Evolutionary conservation across 2,888 invertebrate species (phyloP).

Genomic region (Drosophila ezoana): DNA sequence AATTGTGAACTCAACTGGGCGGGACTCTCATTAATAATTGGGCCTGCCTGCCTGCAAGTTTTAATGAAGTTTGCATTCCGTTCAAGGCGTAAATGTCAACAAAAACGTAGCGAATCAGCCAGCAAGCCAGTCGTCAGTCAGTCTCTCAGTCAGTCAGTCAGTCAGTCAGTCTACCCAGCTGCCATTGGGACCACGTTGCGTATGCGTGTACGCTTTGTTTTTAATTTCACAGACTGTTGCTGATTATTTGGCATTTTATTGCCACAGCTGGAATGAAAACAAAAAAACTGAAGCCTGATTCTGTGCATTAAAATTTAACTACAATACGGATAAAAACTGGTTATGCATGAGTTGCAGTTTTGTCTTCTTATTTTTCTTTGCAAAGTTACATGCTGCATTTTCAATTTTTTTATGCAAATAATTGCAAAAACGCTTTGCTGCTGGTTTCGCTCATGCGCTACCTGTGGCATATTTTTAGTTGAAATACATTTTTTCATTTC

Average conservation of each 20-base stretch:
- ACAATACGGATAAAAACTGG: constrained; percentile 9
- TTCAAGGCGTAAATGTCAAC: constrained; percentile 54
- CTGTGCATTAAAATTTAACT: constrained; percentile 43
- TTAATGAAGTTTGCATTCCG: constrained; percentile 74
- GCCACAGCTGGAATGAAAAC: constrained; percentile 16
- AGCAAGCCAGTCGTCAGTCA: constrained; percentile 2
- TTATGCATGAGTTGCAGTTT: constrained; percentile 35
- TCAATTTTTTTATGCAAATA: constrained; percentile 35
- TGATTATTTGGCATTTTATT: constrained; percentile 43
- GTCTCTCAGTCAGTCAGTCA: background rate
- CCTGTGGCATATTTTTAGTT: constrained; percentile 2
- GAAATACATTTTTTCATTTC: background rate
- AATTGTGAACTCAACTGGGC: constrained; percentile 66
- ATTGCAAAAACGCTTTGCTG: background rate
- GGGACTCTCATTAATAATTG: constrained; percentile 66
- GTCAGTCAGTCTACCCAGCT: constrained; percentile 1
- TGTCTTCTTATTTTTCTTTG: constrained; percentile 4
- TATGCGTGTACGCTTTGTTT: constrained; percentile 41
- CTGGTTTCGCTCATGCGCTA: constrained; percentile 6
- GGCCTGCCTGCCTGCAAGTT: constrained; percentile 52
- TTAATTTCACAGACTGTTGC: background rate
- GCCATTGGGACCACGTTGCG: constrained; percentile 26
- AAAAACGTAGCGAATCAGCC: constrained; percentile 32
- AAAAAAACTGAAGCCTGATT: constrained; percentile 4
- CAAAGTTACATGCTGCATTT: constrained; percentile 30